These are phyloP conservation scores for Prionailurus bengalensis DNA, from an alignment of 2,113 vertebrate genomes.

Conservation along the genomic window DNA sequence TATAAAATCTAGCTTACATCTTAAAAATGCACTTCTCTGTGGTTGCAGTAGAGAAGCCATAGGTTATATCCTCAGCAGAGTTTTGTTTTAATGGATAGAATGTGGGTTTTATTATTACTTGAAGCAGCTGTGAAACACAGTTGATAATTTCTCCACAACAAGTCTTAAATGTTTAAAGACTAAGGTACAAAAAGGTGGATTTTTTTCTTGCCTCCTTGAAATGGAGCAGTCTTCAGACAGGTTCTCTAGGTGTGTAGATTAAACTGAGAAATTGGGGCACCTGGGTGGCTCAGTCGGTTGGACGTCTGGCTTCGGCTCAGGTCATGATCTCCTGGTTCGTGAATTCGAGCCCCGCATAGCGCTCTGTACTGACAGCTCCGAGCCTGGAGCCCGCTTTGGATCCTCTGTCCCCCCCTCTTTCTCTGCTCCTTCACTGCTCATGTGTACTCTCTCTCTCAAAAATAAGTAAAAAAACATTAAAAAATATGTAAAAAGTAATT, in stretches of 20 bases:
- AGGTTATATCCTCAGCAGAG: neutral
- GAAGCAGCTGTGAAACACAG: neutral
- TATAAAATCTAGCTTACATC: neutral
- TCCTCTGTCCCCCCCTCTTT: too few relatives aligned
- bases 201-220: neutral
- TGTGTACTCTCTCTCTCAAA: too few relatives aligned
- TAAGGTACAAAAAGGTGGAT: neutral
- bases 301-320: too few relatives aligned
- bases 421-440: too few relatives aligned
- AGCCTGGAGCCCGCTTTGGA: too few relatives aligned
- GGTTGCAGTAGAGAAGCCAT: neutral
- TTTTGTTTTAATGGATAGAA: slow-evolving; percentile 21
- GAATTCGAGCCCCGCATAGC: too few relatives aligned
- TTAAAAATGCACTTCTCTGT: slow-evolving; percentile 20
- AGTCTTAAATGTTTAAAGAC: neutral
- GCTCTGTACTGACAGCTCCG: too few relatives aligned
- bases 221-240: neutral
- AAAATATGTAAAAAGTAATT: too few relatives aligned
- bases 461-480: too few relatives aligned
- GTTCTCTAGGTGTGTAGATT: neutral
- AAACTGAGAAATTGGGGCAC: neutral
- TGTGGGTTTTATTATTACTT: neutral
- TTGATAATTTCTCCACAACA: neutral
- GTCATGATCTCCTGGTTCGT: too few relatives aligned
- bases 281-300: too few relatives aligned